These are phyloP conservation scores for Hephaestus fuliginosus DNA, from an alignment of 2,797 vertebrate genomes.

Conservation along the genomic window DNA sequence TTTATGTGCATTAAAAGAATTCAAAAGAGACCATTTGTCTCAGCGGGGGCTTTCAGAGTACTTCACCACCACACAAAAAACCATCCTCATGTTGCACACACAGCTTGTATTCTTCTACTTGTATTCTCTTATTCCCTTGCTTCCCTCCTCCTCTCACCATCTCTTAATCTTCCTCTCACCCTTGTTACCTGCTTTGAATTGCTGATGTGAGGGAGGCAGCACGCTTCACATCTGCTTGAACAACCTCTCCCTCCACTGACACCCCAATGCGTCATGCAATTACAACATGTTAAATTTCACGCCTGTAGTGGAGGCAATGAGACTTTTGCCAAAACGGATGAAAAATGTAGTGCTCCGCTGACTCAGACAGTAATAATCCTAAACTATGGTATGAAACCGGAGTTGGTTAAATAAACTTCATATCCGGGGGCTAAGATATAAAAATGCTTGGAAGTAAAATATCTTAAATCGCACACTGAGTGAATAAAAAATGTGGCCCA, in stretches of 20 bases:
- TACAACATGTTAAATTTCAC: conserved; percentile 40
- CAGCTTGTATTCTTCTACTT: no score
- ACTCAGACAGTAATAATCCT: background rate
- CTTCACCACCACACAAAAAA: background rate
- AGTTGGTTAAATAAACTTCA: conserved; percentile 6
- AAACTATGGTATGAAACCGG: background rate
- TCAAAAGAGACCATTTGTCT: background rate
- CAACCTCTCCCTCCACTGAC: conserved; percentile 18
- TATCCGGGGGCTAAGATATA: background rate
- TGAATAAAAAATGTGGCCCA: background rate
- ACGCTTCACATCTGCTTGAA: conserved; percentile 33
- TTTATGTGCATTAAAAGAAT: background rate
- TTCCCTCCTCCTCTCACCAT: background rate
- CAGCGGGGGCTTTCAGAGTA: conserved; percentile 6
- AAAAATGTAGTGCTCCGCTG: background rate
- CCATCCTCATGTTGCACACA: no score
- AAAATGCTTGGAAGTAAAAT: background rate
- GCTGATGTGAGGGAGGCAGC: conserved; percentile 32
- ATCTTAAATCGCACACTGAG: conserved; percentile 3
- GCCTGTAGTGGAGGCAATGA: background rate
- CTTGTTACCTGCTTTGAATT: conserved; percentile 47
- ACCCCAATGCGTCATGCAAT: conserved; percentile 1
- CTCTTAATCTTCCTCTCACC: conserved; percentile 6
- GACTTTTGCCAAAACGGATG: background rate
- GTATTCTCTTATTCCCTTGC: background rate